Base-by-base conservation (phyloP, 2,113 vertebrate species). In the Toxotes jaculatrix region DNA sequence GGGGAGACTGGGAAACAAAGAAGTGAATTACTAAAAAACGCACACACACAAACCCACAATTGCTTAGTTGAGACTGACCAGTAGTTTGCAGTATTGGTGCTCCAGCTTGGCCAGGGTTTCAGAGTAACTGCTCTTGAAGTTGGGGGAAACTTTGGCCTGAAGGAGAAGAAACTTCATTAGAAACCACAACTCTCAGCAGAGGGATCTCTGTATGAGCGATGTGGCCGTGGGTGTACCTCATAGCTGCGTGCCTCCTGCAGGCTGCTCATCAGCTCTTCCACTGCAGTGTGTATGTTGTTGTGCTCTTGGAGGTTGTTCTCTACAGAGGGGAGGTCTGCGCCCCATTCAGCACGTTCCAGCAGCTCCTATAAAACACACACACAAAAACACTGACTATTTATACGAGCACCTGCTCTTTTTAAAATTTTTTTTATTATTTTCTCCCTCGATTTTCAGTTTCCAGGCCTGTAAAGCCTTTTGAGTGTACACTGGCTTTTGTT, bases 21-120 rank as follows among this genome's bases (percentile, higher is more conserved):
- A 56, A 27, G 7, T 23, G 14, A 31, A n/a, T 8, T 16, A 19
- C 40, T 16, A 49, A 13, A 45, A 12, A 61, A 23, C 40, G 60
- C 14, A 68, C 55, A 40, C 38, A 69, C 32, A 57, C 13, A 73
- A 0, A 81, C 4, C 34, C 1, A 56, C 43, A 75, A 13, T 36
- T 53, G 7, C 49, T 32, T 19, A n/a, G 16, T 19, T 32, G 56
- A 61, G 9, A 92, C 97, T 97, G 84, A 99, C 98, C 96, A 97
- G 93, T 68, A 99, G 93, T 90, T 99, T 99, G 96, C 97, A 97
- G 93, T 99, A 98, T 89, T 99, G 98, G 0, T 96, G 96, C 92
- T 99, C 98, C 94, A 99, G 94, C 88, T 99, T 99, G 88, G 95
- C 95, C 64, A 99, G 93, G 0, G 98, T 98, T 86, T 99, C 98